A percentile compares a stretch with the other conserved stretches of the same genome.
These are phyloP conservation scores for Psettodes erumei DNA, from an alignment of 2,113 vertebrate genomes.

Conservation along the genomic window DNA sequence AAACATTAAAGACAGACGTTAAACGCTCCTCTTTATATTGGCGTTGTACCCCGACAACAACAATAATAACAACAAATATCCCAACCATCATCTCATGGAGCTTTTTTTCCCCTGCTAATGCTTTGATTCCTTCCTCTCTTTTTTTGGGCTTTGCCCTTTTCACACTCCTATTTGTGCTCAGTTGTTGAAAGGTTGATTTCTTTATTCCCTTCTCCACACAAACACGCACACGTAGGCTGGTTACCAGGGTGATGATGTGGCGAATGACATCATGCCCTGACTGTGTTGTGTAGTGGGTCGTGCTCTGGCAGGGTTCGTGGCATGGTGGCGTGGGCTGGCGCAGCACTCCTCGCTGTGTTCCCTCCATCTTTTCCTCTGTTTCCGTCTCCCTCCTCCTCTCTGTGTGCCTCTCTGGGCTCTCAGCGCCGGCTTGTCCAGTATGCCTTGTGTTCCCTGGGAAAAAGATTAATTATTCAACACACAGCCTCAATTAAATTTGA, in stretches of 20 bases:
- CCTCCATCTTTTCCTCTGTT: constrained; percentile 52
- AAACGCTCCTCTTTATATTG: constrained; percentile 73
- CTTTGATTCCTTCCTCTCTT: constrained; percentile 53
- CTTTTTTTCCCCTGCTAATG: background rate
- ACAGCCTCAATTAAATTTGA: constrained; percentile 82
- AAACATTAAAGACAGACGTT: constrained; percentile 77
- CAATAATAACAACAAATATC: constrained; percentile 61
- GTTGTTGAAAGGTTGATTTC: constrained; percentile 61
- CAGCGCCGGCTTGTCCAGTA: constrained; percentile 64
- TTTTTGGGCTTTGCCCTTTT: constrained; percentile 41
- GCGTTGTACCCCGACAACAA: constrained; percentile 75
- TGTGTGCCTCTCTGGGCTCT: constrained; percentile 33
- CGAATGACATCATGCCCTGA: constrained; percentile 75
- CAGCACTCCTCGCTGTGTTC: constrained; percentile 36
- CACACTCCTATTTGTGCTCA: constrained; percentile 43
- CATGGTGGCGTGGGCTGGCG: constrained; percentile 61
- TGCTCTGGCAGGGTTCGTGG: constrained; percentile 68
- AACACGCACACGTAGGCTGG: constrained; percentile 53
- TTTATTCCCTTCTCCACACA: constrained; percentile 57
- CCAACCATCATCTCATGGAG: constrained; percentile 39
- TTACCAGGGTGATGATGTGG: constrained; percentile 77
- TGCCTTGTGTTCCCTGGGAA: constrained; percentile 75
- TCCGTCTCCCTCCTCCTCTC: constrained; percentile 34
- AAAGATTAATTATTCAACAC: constrained; percentile 83
- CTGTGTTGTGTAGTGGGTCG: constrained; percentile 56